These are phyloP conservation scores for Pseudoatta argentina DNA, from an alignment of 1,140 invertebrate genomes.

Conservation along the genomic window DNA sequence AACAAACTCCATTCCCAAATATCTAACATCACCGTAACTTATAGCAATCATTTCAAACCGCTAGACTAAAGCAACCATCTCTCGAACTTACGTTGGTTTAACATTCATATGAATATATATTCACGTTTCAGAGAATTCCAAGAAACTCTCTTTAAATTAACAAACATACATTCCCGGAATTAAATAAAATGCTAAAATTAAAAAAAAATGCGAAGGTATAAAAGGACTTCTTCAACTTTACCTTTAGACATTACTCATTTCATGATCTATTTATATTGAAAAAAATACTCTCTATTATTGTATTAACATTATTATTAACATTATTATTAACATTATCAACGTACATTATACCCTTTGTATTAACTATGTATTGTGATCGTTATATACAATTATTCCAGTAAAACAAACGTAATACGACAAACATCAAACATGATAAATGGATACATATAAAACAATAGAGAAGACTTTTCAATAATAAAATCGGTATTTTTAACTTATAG, in stretches of 20 bases:
- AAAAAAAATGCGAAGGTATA: background rate
- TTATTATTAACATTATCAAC: conserved; percentile 8
- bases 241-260: background rate
- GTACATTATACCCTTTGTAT: conserved; percentile 20
- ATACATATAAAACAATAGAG: background rate
- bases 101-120: conserved; percentile 9
- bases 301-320: background rate
- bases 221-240: background rate
- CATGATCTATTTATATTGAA: background rate
- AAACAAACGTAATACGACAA: background rate
- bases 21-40: conserved; percentile 9
- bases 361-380: background rate
- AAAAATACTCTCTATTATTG: background rate
- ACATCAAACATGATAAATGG: conserved; percentile 27
- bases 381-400: background rate
- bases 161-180: background rate
- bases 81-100: background rate
- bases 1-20: conserved; percentile 19
- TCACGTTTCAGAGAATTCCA: background rate
- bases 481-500: background rate
- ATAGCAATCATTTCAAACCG: background rate
- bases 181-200: background rate
- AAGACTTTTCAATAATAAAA: background rate
- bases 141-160: background rate
- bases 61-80: background rate